Conservation (phyloP, 2,888 invertebrate species). For the Melikaiella ostensackeni region DNA sequence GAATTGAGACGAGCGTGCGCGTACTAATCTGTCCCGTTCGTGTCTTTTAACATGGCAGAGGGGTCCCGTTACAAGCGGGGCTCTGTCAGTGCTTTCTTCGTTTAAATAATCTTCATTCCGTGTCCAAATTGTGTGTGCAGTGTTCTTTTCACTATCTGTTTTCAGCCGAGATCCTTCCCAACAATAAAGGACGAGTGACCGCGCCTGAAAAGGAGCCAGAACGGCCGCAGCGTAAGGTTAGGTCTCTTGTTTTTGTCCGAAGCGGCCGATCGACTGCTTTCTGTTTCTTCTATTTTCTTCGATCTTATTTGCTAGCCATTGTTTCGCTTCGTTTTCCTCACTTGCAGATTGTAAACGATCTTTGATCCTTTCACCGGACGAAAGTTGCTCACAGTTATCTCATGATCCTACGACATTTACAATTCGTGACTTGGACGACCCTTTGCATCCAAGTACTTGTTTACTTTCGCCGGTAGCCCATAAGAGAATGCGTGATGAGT, state of each 20-base stretch:
- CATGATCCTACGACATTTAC: background rate
- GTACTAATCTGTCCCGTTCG: slow-evolving; percentile 36
- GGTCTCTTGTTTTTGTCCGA: slow-evolving; percentile 37
- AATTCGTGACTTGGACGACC: slow-evolving; percentile 3
- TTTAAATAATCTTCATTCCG: background rate
- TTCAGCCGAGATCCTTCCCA: slow-evolving; percentile 6
- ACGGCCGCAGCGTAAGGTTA: slow-evolving; percentile 32
- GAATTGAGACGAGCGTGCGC: slow-evolving; percentile 33
- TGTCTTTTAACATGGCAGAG: slow-evolving; percentile 31
- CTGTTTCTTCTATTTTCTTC: slow-evolving; percentile 6
- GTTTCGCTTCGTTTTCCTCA: background rate
- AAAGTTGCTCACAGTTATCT: background rate
- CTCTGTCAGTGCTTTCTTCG: background rate
- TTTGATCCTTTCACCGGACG: slow-evolving; percentile 10
- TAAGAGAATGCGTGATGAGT: background rate
- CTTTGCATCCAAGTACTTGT: slow-evolving; percentile 24
- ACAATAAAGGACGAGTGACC: slow-evolving; percentile 30
- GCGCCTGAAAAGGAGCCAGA: slow-evolving; percentile 34
- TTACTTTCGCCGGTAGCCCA: slow-evolving; percentile 17
- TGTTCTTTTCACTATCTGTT: background rate
- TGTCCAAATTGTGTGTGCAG: slow-evolving; percentile 11
- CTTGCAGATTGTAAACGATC: background rate
- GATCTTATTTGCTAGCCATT: slow-evolving; percentile 16
- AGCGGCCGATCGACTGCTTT: background rate
- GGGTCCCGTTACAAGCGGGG: slow-evolving; percentile 27